Conservation (phyloP, 1,140 invertebrate species). For the Lysiphlebus fabarum region DNA sequence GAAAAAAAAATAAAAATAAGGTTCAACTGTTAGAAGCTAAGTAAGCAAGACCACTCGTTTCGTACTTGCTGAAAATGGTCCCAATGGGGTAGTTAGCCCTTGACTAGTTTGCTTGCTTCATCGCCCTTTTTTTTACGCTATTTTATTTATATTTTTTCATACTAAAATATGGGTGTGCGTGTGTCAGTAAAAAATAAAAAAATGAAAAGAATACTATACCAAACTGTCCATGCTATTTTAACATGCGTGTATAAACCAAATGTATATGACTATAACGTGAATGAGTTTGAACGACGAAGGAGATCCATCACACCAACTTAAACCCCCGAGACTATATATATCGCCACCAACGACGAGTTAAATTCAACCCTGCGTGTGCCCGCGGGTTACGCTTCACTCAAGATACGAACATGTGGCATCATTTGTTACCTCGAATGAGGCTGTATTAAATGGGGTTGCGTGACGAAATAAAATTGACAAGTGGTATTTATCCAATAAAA, state of each 20-base stretch:
- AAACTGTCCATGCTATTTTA: too few species aligned
- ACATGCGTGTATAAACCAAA: constrained; percentile 15
- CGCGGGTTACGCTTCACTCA: constrained; percentile 32
- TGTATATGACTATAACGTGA: constrained; percentile 36
- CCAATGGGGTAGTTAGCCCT: constrained; percentile 41
- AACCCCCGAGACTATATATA: too few species aligned
- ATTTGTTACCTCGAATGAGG: constrained; percentile 43
- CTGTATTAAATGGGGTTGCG: constrained; percentile 14
- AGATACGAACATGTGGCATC: constrained; percentile 56
- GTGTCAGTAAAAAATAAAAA: background rate
- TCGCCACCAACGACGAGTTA: constrained; percentile 12
- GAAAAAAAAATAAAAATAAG: constrained; percentile 34
- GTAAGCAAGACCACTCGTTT: constrained; percentile 38
- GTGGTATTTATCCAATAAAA: constrained; percentile 7
- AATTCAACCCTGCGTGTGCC: constrained; percentile 21
- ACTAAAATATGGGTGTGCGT: constrained; percentile 5
- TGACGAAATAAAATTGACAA: constrained; percentile 10
- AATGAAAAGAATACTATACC: background rate
- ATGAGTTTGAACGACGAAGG: constrained; percentile 17
- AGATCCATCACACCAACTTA: constrained; percentile 3
- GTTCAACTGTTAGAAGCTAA: constrained; percentile 37
- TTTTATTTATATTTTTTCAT: background rate
- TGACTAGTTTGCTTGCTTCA: constrained; percentile 10
- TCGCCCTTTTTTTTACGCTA: constrained; percentile 16
- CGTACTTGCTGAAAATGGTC: constrained; percentile 40